Evolutionary conservation across 2,888 invertebrate genomes (phyloP).

Genomic region (Meteorus cinctellus): DNA sequence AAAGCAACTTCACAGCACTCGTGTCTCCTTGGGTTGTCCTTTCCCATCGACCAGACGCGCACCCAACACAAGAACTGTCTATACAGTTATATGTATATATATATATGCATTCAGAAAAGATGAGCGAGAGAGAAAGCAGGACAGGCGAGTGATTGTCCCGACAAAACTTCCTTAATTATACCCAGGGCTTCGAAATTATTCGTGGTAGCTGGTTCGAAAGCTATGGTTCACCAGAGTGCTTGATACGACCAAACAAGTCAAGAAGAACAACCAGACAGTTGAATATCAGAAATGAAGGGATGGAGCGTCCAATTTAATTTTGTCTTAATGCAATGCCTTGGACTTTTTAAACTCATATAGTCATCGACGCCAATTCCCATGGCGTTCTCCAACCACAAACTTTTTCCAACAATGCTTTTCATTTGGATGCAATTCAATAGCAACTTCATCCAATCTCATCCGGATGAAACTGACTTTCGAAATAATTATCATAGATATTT

Average conservation of each 20-base stretch:
- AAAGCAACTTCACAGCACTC: constrained; percentile 43
- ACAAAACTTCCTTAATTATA: constrained; percentile 72
- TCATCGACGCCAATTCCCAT: neutral
- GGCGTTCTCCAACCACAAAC: neutral
- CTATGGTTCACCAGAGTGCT: constrained; percentile 45
- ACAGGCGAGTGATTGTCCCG: constrained; percentile 63
- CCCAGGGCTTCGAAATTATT: constrained; percentile 59
- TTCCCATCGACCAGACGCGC: constrained; percentile 31
- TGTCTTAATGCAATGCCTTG: neutral
- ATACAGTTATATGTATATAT: constrained; percentile 9
- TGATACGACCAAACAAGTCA: constrained; percentile 50
- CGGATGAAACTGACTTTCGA: neutral
- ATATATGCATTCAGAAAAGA: constrained; percentile 24
- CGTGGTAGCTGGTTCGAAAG: constrained; percentile 49
- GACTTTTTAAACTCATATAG: constrained; percentile 6
- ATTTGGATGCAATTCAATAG: neutral
- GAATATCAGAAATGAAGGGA: neutral
- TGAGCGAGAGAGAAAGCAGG: constrained; percentile 13
- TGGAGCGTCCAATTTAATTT: constrained; percentile 12
- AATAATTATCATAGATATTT: constrained; percentile 2
- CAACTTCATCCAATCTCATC: neutral
- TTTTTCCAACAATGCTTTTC: neutral
- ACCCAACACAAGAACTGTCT: neutral
- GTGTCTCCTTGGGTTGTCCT: constrained; percentile 31
- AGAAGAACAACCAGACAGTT: constrained; percentile 35